Base-by-base conservation (phyloP, 1,140 invertebrate genomes). In the Lamellibrachia luymesi region DNA sequence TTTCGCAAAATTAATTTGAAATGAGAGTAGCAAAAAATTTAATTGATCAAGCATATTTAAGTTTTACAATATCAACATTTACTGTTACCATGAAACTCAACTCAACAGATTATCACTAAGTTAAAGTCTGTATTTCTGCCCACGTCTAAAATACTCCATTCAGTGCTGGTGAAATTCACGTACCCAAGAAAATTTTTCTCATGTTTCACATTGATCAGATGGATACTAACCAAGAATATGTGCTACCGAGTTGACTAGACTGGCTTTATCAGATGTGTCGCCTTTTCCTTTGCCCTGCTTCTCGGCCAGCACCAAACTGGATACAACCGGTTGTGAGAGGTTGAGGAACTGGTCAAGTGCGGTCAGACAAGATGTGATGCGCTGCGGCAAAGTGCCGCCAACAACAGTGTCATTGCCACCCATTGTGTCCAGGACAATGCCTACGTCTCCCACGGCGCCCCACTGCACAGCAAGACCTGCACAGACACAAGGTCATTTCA, bases 381-480 rank as follows among this genome's bases (percentile, higher is more conserved):
- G 97, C 96, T 99, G 99, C 4, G 99, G 99, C 93, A 99, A 94
- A 7, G 98, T 99, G 92, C 99, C 99, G 93, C 98, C 98, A 92
- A 99, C 97, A 92, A 98, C 98, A 0, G 97, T 98, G n/a, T 99
- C 98, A 95, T 98, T 98, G 90, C 98, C 97, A 50, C 98, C 98
- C 97, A 99, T 98, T 56, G 97, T 98, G 94, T 99, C 98, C 93
- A 98, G 95, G 92, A 99, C 97, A 50, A 99, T 96, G 93, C 99
- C 99, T 49, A 99, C 99, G 96, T 99, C 99, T 94, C 98, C 99
- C 95, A 99, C 98, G 90, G 98, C 98, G 94, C 99, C 99, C 99
- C 99, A 99, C 96, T 99, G 99, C 94, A 99, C 98, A 50, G 99
- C 98, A 27, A 99, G 95, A 93, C 96, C 97, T 95, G 17, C 91